Percentiles rank a stretch among this genome's conserved stretches.
Evolutionary conservation across 2,113 vertebrate species (phyloP).

Genomic region (Leptobrachium leishanense): DNA sequence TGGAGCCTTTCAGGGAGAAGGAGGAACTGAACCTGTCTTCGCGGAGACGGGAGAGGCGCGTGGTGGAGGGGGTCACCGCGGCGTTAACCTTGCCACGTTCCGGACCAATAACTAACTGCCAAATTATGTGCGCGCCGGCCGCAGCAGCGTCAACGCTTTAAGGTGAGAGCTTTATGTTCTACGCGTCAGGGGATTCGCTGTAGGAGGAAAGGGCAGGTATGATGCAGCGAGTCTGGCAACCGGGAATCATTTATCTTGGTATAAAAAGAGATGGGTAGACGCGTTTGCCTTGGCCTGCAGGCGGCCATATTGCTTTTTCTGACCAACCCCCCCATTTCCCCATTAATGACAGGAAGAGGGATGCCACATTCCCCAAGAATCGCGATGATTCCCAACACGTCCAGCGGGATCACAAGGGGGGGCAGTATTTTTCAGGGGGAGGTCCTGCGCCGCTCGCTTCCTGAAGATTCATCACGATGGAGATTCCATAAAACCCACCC

Average conservation of each 20-base stretch:
- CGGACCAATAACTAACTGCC: background rate
- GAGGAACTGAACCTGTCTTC: slow-evolving; percentile 7
- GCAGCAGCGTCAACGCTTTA: background rate
- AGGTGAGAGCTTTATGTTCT: background rate
- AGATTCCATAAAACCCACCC: no score
- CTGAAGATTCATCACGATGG: no score
- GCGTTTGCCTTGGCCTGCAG: background rate
- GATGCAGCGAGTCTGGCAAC: background rate
- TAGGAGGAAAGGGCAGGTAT: background rate
- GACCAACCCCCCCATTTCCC: background rate
- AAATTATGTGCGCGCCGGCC: background rate
- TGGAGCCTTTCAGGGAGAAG: slow-evolving; percentile 16
- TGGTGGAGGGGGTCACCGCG: slow-evolving; percentile 10
- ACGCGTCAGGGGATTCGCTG: background rate
- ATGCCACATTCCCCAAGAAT: no score
- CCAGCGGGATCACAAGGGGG: no score
- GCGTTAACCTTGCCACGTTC: slow-evolving; percentile 17
- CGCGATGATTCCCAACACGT: no score
- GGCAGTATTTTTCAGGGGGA: no score
- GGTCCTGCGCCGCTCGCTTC: no score
- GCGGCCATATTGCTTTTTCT: background rate
- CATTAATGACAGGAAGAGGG: no score
- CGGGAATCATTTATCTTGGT: background rate
- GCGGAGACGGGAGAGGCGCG: background rate
- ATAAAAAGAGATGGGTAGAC: no score